Evolutionary conservation across 2,797 vertebrate genomes (phyloP).

Genomic region (Lutjanus campechanus): DNA sequence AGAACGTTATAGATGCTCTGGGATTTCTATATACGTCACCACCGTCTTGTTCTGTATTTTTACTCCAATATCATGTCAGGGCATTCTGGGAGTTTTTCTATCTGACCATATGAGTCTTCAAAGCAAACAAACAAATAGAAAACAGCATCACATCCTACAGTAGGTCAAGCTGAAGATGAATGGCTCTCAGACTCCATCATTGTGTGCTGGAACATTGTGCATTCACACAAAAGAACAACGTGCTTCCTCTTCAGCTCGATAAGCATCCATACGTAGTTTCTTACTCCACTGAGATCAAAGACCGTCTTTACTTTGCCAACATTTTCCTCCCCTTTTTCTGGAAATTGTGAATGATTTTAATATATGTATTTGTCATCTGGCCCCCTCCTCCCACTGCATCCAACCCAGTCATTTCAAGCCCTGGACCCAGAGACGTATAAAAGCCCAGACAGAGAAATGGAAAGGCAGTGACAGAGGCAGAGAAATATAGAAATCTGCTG

Average conservation of each 20-base stretch:
- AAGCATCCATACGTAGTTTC: constrained; percentile 45
- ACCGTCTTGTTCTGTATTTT: constrained; percentile 49
- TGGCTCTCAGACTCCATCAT: constrained; percentile 21
- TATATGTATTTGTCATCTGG: constrained; percentile 57
- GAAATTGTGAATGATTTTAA: constrained; percentile 71
- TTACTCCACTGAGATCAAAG: constrained; percentile 62
- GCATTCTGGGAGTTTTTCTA: constrained; percentile 65
- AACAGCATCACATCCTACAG: constrained; percentile 37
- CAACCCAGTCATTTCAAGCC: constrained; percentile 59
- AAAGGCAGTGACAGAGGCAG: constrained; percentile 47
- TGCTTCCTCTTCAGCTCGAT: constrained; percentile 44
- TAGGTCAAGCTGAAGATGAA: constrained; percentile 54
- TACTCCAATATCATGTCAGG: constrained; percentile 58
- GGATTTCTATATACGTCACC: constrained; percentile 36
- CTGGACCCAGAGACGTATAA: constrained; percentile 52
- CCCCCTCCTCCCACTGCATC: constrained; percentile 50
- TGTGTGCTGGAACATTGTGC: constrained; percentile 40
- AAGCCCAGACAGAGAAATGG: constrained; percentile 62
- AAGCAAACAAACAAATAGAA: constrained; percentile 57
- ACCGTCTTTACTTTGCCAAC: constrained; percentile 56
- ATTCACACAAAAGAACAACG: constrained; percentile 60
- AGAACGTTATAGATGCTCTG: no score
- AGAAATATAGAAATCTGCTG: constrained; percentile 47
- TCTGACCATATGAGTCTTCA: constrained; percentile 60
- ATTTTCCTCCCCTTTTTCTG: constrained; percentile 17